Evolutionary conservation across 2,888 invertebrate species (phyloP).

Genomic region (Lasioglossum vierecki): DNA sequence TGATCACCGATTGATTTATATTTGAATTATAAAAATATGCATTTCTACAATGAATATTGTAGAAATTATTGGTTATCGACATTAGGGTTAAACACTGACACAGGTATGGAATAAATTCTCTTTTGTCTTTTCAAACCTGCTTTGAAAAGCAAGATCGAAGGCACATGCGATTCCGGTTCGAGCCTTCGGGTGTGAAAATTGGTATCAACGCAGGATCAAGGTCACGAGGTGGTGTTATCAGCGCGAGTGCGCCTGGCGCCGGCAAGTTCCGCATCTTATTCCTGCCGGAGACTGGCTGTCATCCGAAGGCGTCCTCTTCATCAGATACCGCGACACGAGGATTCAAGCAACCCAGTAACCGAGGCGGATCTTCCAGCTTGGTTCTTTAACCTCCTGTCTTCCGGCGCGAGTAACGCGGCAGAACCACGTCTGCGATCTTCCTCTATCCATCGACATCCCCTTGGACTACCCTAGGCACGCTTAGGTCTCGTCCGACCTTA

Average conservation of each 20-base stretch:
- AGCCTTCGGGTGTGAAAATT: conserved; percentile 9
- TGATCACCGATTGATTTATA: not conserved
- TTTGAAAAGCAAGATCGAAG: not conserved
- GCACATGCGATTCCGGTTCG: not conserved
- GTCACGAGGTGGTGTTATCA: conserved; percentile 65
- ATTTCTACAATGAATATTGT: too few species aligned
- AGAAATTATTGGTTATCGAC: not conserved
- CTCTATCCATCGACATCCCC: conserved; percentile 46
- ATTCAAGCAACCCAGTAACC: conserved; percentile 61
- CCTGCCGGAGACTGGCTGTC: conserved; percentile 75
- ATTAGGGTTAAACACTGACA: not conserved
- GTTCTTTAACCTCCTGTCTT: conserved; percentile 52
- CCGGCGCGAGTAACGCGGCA: conserved; percentile 38
- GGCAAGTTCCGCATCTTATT: conserved; percentile 56
- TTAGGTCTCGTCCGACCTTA: conserved; percentile 78
- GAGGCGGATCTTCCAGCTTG: conserved; percentile 54
- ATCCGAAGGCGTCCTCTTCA: conserved; percentile 78
- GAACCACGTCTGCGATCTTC: conserved; percentile 32
- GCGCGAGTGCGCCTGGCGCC: conserved; percentile 57
- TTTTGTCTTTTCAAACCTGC: not conserved
- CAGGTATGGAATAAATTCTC: not conserved
- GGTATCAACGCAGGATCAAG: conserved; percentile 55
- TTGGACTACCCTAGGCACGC: conserved; percentile 43
- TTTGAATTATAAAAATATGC: too few species aligned
- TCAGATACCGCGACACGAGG: conserved; percentile 78